Evolutionary conservation across 2,797 vertebrate genomes (phyloP).

Genomic region (Acanthurus lineatus): DNA sequence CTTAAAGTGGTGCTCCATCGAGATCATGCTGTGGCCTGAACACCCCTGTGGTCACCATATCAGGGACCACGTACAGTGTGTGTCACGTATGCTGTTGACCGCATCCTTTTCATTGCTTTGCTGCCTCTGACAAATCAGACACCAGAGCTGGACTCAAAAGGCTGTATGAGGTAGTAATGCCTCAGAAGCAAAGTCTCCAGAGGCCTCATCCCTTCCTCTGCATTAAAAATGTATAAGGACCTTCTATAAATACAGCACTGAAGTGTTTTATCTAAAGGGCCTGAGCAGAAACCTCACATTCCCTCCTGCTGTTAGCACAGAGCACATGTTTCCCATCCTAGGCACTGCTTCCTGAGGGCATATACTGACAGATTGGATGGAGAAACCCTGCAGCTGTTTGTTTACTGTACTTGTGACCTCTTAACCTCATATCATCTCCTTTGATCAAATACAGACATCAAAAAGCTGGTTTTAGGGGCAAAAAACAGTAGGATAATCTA

Average conservation of each 20-base stretch:
- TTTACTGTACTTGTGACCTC: conserved; percentile 11
- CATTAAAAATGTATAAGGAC: conserved; percentile 84
- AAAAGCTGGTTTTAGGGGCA: not conserved
- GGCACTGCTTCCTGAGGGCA: conserved; percentile 33
- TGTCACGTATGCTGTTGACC: conserved; percentile 24
- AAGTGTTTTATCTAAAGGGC: conserved; percentile 83
- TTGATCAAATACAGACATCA: conserved; percentile 28
- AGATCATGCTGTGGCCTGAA: conserved; percentile 3
- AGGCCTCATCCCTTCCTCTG: conserved; percentile 72
- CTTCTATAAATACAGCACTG: conserved; percentile 85
- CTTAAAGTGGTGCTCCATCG: not conserved
- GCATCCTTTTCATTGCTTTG: conserved; percentile 10
- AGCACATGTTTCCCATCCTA: conserved; percentile 14
- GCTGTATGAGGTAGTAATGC: conserved; percentile 55
- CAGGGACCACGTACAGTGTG: not conserved
- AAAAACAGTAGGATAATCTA: not conserved
- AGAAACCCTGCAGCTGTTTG: conserved; percentile 36
- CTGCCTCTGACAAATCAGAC: conserved; percentile 52
- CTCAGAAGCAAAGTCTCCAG: conserved; percentile 69
- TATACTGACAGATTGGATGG: conserved; percentile 12
- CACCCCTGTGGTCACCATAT: conserved; percentile 15
- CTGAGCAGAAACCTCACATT: conserved; percentile 63
- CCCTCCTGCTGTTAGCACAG: conserved; percentile 56
- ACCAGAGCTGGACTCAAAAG: conserved; percentile 52
- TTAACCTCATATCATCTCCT: conserved; percentile 9